Evolutionary conservation across 23 tunicate species (phyloP), one percentile per base, ranked within the genome.

Genomic region (Ciona savignyi): DNA sequence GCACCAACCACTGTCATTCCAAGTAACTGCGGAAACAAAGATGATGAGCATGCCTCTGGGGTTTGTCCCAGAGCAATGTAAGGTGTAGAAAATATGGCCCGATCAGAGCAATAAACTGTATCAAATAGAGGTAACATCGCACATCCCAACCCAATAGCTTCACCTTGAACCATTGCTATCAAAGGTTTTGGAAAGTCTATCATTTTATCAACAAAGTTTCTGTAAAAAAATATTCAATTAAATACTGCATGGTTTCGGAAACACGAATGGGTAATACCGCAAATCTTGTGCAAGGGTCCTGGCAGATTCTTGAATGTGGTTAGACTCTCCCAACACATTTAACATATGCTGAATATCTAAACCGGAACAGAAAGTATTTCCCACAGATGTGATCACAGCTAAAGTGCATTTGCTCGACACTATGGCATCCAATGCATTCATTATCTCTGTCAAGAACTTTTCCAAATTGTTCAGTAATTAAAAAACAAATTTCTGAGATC

Each of bases 21-120:
- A 19, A 89, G 60, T 48, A 89, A 83, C 68, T 83, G 74, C 1
- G 89, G 96, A 73, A 89, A 89, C 22, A 83, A 42, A 29, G 32
- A 63, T 33, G 96, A 78, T 19, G 96, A 66, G 74, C 96, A 89
- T 24, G 84, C 79, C 30, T 89, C 96, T 1, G 96, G 89, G 19
- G 85, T 74, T 25, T 71, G 85, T 21, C 85, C 96, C 82, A 89
- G 73, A 9, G 78, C 85, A 11, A 75, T 76, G 67, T 83, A 89
- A 4, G 96, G 96, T 1, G 89, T 79, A 65, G 73, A 74, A 75
- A 89, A 89, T 27, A 35, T 67, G 30, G 96, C 89, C 31, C 83
- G 68, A 30, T 89, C 89, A 4, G 96, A 89, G 35, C 81, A 78
- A 79, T 89, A 89, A 29, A 89, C 89, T 35, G 83, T 70, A 76